Percentiles rank a stretch among this genome's conserved stretches.
Evolutionary conservation across 1,140 invertebrate genomes (phyloP).

Genomic region (Pinna nobilis): DNA sequence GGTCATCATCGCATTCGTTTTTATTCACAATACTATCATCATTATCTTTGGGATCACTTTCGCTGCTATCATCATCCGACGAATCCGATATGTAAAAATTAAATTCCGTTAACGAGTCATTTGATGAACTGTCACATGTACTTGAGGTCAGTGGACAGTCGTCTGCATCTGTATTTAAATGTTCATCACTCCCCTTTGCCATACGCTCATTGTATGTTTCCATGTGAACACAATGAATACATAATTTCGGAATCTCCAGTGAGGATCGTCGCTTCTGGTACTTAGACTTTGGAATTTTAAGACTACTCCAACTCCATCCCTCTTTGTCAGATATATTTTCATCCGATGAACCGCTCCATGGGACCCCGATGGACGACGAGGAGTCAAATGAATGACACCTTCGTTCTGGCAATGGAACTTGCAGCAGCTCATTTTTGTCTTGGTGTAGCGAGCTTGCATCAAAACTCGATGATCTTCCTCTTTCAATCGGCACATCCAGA

Average conservation of each 20-base stretch:
- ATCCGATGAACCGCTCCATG: constrained; percentile 56
- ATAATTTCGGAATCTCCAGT: constrained; percentile 67
- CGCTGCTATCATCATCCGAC: neutral
- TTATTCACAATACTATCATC: constrained; percentile 31
- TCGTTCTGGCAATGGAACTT: constrained; percentile 47
- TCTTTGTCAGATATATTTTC: constrained; percentile 58
- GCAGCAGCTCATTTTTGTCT: constrained; percentile 46
- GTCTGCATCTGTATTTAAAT: constrained; percentile 26
- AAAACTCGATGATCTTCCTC: constrained; percentile 64
- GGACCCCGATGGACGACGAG: constrained; percentile 39
- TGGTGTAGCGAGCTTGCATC: constrained; percentile 56
- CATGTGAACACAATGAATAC: constrained; percentile 70
- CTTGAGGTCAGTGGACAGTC: constrained; percentile 42
- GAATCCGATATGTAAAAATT: constrained; percentile 7
- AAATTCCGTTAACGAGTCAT: constrained; percentile 30
- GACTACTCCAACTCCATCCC: constrained; percentile 20
- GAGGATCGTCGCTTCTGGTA: constrained; percentile 56
- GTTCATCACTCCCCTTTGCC: constrained; percentile 25
- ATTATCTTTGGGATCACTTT: constrained; percentile 6
- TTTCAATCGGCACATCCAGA: constrained; percentile 55
- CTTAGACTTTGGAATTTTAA: constrained; percentile 50
- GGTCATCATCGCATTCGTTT: constrained; percentile 12
- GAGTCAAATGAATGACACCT: constrained; percentile 57
- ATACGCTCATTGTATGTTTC: constrained; percentile 71
- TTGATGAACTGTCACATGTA: constrained; percentile 45